Conservation (phyloP, 2,888 invertebrate species). For the Agrenia bidenticulata region DNA sequence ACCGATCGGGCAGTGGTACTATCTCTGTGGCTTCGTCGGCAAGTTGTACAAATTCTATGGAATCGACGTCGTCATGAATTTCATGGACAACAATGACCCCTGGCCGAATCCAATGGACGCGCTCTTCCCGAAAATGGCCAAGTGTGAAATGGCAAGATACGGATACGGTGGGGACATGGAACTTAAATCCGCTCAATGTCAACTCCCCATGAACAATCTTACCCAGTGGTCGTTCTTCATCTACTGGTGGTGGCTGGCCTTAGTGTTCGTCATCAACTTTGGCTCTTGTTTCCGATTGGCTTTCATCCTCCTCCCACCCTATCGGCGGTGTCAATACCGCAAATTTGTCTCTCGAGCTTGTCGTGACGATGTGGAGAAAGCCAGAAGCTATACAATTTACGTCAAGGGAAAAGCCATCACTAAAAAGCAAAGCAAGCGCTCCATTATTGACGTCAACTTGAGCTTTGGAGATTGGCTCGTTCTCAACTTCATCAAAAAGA, state of each 20-base stretch:
- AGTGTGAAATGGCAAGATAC: constrained; percentile 32
- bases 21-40: constrained; percentile 27
- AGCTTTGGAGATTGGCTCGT: constrained; percentile 33
- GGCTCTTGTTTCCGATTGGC: constrained; percentile 12
- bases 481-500: constrained; percentile 23
- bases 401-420: constrained; percentile 6
- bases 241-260: constrained; percentile 34
- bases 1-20: constrained; percentile 19
- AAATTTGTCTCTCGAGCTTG: constrained; percentile 25
- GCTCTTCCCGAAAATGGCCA: constrained; percentile 36
- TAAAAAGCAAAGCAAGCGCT: constrained; percentile 2
- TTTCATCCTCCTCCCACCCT: constrained; percentile 18
- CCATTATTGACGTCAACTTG: constrained; percentile 24
- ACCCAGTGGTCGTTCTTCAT: constrained; percentile 36
- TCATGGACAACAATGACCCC: constrained; percentile 25
- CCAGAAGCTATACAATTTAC: constrained; percentile 13
- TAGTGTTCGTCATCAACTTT: constrained; percentile 21
- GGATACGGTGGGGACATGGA: constrained; percentile 27
- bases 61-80: constrained; percentile 15
- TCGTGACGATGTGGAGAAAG: constrained; percentile 28
- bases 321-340: constrained; percentile 20
- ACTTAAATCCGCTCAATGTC: constrained; percentile 30
- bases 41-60: constrained; percentile 25
- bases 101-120: constrained; percentile 38
- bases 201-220: constrained; percentile 36